Conservation (phyloP, 2,888 invertebrate genomes). For the Rhodophaea formosa region DNA sequence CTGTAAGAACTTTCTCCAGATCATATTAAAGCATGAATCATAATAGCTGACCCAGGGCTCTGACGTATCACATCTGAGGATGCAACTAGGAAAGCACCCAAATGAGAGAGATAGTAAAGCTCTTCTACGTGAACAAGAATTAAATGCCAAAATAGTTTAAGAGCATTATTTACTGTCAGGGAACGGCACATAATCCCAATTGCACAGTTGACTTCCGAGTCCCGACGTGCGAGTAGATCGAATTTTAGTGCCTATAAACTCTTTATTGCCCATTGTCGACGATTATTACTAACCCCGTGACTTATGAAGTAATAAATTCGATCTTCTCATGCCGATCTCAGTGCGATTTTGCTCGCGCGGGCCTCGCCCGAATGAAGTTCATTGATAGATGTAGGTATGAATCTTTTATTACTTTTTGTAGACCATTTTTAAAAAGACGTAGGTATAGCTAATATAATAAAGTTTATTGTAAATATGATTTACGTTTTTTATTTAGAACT, state of each 20-base stretch:
- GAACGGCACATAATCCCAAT: slow-evolving; percentile 43
- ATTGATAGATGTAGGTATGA: slow-evolving; percentile 19
- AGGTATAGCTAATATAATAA: too few species aligned
- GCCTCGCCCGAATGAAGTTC: slow-evolving; percentile 39
- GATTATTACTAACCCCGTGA: slow-evolving; percentile 79
- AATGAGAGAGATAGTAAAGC: too few species aligned
- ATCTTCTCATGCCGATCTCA: slow-evolving; percentile 63
- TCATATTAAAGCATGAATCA: too few species aligned
- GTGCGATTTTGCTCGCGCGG: slow-evolving; percentile 48
- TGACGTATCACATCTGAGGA: too few species aligned
- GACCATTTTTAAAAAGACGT: too few species aligned
- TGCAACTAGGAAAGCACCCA: too few species aligned
- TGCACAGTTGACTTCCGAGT: slow-evolving; percentile 59
- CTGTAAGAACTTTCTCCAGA: too few species aligned
- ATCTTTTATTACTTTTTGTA: neutral
- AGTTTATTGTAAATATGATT: too few species aligned
- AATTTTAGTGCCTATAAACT: slow-evolving; percentile 78
- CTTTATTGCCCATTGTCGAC: slow-evolving; percentile 79
- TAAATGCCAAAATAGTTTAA: neutral
- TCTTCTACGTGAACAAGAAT: too few species aligned
- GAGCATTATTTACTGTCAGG: neutral
- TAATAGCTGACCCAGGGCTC: too few species aligned
- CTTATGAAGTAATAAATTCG: slow-evolving; percentile 79
- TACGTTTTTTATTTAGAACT: too few species aligned
- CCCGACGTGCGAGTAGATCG: slow-evolving; percentile 66